Base-by-base conservation (phyloP, 2,888 invertebrate species). In the Lathronympha strigana region DNA sequence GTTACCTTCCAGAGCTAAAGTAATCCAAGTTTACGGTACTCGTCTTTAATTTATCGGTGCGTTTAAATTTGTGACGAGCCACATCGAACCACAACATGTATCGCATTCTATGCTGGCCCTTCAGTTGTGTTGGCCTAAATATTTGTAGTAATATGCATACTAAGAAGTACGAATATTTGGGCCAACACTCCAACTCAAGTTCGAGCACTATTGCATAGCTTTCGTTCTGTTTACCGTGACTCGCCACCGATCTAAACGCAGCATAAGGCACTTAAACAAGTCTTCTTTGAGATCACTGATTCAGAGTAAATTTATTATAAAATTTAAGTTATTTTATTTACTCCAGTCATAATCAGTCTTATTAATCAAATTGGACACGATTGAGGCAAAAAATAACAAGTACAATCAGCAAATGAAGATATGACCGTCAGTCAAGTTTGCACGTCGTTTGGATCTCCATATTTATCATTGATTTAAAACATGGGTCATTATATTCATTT, bases 331-430 rank as follows among this genome's bases (percentile, higher is more conserved):
- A 57, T 28, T 15, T 57, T 19, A 28, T 55, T 51, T 40, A 64
- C 33, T 51, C 43, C 19, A 73, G 70, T 73, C 72, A 68, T 72
- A 71, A 72, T 73, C 76, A 76, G 75, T 74, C 76, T 75, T 67
- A 21, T 9, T 21, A 43, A 43, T 43, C 43, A 58, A 49, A 25
- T 45, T 45, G 45, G 47, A 21, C 58, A 25, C 11, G 28, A 58
- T 51, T 58, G 50, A 53, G 58, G 64, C 58, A 53, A 36, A 28
- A 13, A 23, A 53, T n/a, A 28, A 21, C n/a, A n/a, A 57, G 57
- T 40, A 57, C 50, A 33, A 45, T 51, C 63, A 64, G 19, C 63
- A 58, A 64, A 64, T 64, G 63, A 64, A 64, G 36, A 64, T 57
- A 64, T 43, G 57, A 57, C 55, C 61, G 23, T 23, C 47, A 55